Base-by-base conservation (phyloP, 2,888 invertebrate species). In the Trachelus iudaicus region DNA sequence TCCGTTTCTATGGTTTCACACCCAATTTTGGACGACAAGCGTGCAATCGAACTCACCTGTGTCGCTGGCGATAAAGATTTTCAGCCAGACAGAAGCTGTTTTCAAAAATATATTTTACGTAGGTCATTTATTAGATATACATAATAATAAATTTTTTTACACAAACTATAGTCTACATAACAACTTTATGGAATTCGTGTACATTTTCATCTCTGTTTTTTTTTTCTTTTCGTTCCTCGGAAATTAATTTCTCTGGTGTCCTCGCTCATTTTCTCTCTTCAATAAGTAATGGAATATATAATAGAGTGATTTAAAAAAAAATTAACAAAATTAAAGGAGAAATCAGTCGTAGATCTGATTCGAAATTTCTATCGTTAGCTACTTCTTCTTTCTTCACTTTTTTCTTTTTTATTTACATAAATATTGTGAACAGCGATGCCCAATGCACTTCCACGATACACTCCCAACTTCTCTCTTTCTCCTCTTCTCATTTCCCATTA, bases 131-230 rank as follows among this genome's bases (percentile, higher is more conserved):
- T 89, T 88, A 86, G 86, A 86, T 85, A 86, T 86, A 87, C 85
- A 87, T 87, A 87, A 85, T 89, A 86, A 85, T 89, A 86, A 85
- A 85, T 83, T 88, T 84, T 86, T 89, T 89, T 89, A 90, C 89
- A 90, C 86, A 89, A 89, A 89, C 86, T 89, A 88, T 85, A 83
- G 80, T 86, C 85, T 89, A 89, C 84, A 84, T 88, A 89, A 88
- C 87, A 88, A 89, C 85, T 86, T 87, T 80, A 83, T 87, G 85
- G 83, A 87, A 86, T 40, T 40, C 40, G 40, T 40, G 40, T 40
- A 40, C 40, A 40, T 40, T 40, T 15, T 40, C 40, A 15, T 37
- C 12, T 35, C 0, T 37, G 13, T 37, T 13, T 37, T 82, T 82
- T 85, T 82, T 77, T n/a, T n/a, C n/a, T n/a, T n/a, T 82, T 79